Conservation (phyloP, 2,797 vertebrate genomes). For the Labeo calbasu region DNA sequence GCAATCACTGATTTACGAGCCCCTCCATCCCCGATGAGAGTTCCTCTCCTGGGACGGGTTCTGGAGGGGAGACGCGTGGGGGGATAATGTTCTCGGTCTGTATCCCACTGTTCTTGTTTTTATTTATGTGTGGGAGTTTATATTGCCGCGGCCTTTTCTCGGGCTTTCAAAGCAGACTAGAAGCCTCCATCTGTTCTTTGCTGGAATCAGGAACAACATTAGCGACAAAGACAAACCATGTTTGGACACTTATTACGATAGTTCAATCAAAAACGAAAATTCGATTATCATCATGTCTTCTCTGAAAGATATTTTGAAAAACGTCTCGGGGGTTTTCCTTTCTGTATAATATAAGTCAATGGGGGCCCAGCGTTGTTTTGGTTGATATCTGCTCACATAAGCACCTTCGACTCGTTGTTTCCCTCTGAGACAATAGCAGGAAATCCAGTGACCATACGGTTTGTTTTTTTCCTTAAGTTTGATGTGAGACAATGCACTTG, state of each 20-base stretch:
- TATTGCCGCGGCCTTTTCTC: conserved; percentile 32
- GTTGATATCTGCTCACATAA: conserved; percentile 8
- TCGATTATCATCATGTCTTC: not conserved
- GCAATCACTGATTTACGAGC: conserved; percentile 54
- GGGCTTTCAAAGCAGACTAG: conserved; percentile 11
- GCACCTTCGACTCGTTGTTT: conserved; percentile 27
- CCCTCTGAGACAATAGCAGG: conserved; percentile 55
- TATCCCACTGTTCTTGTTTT: conserved; percentile 48
- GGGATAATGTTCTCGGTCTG: conserved; percentile 61
- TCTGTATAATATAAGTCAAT: not conserved
- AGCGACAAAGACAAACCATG: not conserved
- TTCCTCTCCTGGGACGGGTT: conserved; percentile 28
- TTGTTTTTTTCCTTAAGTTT: conserved; percentile 24
- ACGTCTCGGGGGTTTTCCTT: not conserved
- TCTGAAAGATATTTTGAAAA: not conserved
- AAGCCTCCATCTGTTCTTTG: conserved; percentile 38
- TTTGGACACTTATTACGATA: conserved; percentile 1
- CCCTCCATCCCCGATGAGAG: conserved; percentile 32
- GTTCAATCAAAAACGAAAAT: not conserved
- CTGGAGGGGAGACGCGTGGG: conserved; percentile 32
- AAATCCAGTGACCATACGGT: conserved; percentile 43
- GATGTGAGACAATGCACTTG: conserved; percentile 42
- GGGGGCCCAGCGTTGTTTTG: not conserved
- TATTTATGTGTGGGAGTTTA: conserved; percentile 37
- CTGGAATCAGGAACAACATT: not conserved